These are phyloP conservation scores for Opisthocomus hoazin DNA, from an alignment of 2,113 vertebrate genomes.

Conservation along the genomic window DNA sequence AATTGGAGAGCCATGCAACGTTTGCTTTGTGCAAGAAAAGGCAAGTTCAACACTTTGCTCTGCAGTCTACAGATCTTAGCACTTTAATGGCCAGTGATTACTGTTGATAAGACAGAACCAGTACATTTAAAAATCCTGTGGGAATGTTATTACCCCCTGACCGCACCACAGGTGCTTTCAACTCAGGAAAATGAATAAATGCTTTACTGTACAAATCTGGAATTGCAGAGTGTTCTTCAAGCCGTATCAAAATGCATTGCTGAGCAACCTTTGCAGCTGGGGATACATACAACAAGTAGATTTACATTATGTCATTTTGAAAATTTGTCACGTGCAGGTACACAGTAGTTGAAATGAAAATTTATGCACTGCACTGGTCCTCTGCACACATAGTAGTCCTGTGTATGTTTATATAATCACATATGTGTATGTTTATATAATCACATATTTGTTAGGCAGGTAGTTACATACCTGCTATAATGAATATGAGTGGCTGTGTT, in stretches of 20 bases:
- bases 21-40: not conserved
- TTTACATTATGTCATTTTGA: not conserved
- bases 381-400: not conserved
- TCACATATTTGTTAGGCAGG: not conserved
- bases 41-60: not conserved
- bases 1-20: accelerated
- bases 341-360: accelerated
- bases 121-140: not conserved
- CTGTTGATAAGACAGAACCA: not conserved
- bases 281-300: too few relatives aligned
- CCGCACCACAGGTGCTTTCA: not conserved
- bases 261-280: not conserved
- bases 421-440: not conserved
- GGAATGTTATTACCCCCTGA: not conserved
- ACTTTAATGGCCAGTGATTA: not conserved
- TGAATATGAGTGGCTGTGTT: not conserved
- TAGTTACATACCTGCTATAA: not conserved
- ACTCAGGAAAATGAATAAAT: not conserved
- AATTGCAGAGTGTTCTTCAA: not conserved
- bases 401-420: not conserved
- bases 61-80: not conserved
- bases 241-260: not conserved
- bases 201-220: not conserved
- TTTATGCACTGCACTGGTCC: not conserved
- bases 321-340: not conserved